phyloP scores from a whole-genome alignment of 2,113 vertebrate species.

The Myrmecophaga tridactyla region DNA sequence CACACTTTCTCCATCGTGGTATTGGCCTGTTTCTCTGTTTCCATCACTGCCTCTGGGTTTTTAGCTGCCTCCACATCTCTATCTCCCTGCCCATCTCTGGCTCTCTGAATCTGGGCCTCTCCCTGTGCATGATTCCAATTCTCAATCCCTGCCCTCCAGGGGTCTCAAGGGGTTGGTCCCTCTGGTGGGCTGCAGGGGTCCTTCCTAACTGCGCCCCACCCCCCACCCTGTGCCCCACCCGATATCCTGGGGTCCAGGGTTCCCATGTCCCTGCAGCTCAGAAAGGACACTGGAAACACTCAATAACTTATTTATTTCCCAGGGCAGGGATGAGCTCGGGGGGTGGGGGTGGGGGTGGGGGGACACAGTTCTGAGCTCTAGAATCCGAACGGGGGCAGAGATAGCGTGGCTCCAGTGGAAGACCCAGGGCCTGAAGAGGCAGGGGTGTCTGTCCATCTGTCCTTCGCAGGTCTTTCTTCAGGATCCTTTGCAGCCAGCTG shows the following conservation, averaged over 20 bases:
- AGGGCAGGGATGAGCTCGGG: not conserved
- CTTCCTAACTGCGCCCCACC: not conserved
- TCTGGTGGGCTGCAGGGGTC: no score
- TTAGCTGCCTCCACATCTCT: not conserved
- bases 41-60: not conserved
- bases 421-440: not conserved
- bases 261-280: not conserved
- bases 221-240: no score
- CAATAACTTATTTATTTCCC: conserved; percentile 43
- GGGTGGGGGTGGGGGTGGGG: no score
- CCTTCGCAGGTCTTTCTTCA: not conserved
- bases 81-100: not conserved
- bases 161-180: no score
- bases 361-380: not conserved
- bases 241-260: not conserved
- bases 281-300: not conserved
- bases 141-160: not conserved
- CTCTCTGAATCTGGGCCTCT: not conserved
- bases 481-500: not conserved
- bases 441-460: not conserved
- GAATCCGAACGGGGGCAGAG: rapidly evolving
- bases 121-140: no score
- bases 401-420: not conserved
- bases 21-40: rapidly evolving
- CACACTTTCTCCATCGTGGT: not conserved